A percentile compares a stretch with the other conserved stretches of the same genome.
These are phyloP conservation scores for Nettapus auritus DNA, from an alignment of 2,113 vertebrate genomes.

Conservation along the genomic window DNA sequence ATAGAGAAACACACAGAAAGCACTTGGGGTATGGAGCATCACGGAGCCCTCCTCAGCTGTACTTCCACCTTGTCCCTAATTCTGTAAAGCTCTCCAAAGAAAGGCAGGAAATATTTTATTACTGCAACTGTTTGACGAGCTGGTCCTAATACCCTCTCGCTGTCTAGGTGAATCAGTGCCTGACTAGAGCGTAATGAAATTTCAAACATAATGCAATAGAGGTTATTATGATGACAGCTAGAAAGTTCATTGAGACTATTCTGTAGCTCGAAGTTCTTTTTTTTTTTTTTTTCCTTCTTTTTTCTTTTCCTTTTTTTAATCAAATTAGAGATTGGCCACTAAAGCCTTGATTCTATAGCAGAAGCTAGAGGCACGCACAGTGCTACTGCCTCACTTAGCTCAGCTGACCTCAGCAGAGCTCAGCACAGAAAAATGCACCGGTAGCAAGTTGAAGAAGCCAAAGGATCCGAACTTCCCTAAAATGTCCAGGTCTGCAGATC, in stretches of 20 bases:
- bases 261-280: neutral
- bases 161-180: conserved; percentile 34
- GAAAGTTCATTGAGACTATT: conserved; percentile 38
- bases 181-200: conserved; percentile 20
- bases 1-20: neutral
- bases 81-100: conserved; percentile 20
- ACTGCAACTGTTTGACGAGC: conserved; percentile 41
- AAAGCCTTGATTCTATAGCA: neutral
- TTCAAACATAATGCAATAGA: conserved; percentile 6
- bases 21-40: neutral
- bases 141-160: conserved; percentile 28
- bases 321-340: neutral
- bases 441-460: neutral
- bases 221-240: neutral
- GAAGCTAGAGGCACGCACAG: neutral
- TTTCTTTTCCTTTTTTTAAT: neutral
- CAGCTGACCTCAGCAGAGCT: conserved; percentile 24
- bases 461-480: neutral
- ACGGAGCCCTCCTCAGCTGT: neutral
- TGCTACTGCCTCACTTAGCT: neutral
- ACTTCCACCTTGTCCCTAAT: neutral
- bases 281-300: neutral
- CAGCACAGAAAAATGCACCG: neutral
- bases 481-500: neutral
- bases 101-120: conserved; percentile 58